Conservation (phyloP, 2,113 vertebrate species). For the Plecturocebus donacophilus region DNA sequence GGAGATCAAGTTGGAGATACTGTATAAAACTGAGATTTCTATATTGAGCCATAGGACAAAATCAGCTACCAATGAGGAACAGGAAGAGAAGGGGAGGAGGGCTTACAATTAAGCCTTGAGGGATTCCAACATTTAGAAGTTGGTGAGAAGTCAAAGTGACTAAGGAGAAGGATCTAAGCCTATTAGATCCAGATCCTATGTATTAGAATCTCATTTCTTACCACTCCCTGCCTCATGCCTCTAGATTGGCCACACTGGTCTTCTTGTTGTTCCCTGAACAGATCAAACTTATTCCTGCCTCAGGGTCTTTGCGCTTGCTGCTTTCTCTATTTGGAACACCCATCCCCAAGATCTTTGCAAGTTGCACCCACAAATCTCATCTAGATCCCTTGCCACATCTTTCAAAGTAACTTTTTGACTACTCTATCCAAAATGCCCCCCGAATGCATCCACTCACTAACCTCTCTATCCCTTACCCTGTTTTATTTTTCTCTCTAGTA, state of each 20-base stretch:
- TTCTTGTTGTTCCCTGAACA: not conserved
- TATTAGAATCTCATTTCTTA: not conserved
- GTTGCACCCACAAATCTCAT: not conserved
- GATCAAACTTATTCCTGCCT: not conserved
- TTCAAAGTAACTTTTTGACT: not conserved
- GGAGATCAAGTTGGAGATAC: too few relatives aligned
- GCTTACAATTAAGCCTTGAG: too few relatives aligned
- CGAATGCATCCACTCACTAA: not conserved
- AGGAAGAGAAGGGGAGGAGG: too few relatives aligned
- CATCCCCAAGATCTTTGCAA: not conserved
- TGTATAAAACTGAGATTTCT: too few relatives aligned
- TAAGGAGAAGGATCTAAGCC: not conserved
- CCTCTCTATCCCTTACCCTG: not conserved
- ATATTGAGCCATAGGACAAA: too few relatives aligned
- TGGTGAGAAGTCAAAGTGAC: too few relatives aligned
- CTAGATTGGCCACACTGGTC: not conserved
- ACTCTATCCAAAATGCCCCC: not conserved
- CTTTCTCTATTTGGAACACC: not conserved
- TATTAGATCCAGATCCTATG: not conserved
- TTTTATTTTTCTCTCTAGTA: not conserved
- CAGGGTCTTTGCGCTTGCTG: not conserved
- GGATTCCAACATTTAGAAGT: too few relatives aligned
- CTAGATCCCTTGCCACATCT: not conserved
- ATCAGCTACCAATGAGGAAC: too few relatives aligned
- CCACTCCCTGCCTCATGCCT: not conserved